A percentile compares a stretch with the other conserved stretches of the same genome.
phyloP scores from a whole-genome alignment of 2,888 invertebrate genomes.

The Ischnus inquisitorius region DNA sequence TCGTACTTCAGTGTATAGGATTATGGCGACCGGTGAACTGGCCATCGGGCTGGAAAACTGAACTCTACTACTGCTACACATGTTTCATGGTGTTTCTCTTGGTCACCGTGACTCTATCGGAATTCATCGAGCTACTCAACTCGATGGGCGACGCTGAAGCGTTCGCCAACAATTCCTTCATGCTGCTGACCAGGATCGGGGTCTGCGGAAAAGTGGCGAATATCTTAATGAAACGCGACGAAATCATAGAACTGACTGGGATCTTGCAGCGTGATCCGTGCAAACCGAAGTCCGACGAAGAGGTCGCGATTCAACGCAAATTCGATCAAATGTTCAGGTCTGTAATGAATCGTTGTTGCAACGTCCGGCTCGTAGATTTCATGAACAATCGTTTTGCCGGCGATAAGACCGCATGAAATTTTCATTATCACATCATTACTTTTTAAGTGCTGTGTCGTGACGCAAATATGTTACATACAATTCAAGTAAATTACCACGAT shows the following conservation, averaged over 20 bases:
- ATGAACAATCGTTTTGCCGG: neutral
- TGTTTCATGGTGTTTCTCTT: conserved; percentile 42
- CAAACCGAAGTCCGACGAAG: conserved; percentile 26
- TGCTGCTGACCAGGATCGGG: conserved; percentile 60
- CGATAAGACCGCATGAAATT: neutral
- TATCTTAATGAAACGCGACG: conserved; percentile 48
- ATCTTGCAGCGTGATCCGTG: conserved; percentile 39
- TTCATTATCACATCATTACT: neutral
- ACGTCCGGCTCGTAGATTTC: neutral
- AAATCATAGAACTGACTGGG: conserved; percentile 38
- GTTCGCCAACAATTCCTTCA: conserved; percentile 61
- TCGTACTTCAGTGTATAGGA: conserved; percentile 31
- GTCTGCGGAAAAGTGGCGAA: conserved; percentile 59
- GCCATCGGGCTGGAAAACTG: conserved; percentile 47
- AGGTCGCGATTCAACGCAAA: conserved; percentile 47
- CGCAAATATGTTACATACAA: neutral
- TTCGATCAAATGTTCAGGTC: conserved; percentile 59
- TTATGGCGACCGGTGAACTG: conserved; percentile 60
- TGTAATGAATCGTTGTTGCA: neutral
- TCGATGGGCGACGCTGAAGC: conserved; percentile 24
- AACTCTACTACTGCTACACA: conserved; percentile 45
- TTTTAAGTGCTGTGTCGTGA: neutral
- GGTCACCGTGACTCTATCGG: conserved; percentile 41
- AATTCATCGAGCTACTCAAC: conserved; percentile 47
- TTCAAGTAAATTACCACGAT: neutral